A percentile compares a stretch with the other conserved stretches of the same genome.
These are phyloP conservation scores for Caligus rogercresseyi DNA, from an alignment of 1,140 invertebrate species.

Conservation along the genomic window DNA sequence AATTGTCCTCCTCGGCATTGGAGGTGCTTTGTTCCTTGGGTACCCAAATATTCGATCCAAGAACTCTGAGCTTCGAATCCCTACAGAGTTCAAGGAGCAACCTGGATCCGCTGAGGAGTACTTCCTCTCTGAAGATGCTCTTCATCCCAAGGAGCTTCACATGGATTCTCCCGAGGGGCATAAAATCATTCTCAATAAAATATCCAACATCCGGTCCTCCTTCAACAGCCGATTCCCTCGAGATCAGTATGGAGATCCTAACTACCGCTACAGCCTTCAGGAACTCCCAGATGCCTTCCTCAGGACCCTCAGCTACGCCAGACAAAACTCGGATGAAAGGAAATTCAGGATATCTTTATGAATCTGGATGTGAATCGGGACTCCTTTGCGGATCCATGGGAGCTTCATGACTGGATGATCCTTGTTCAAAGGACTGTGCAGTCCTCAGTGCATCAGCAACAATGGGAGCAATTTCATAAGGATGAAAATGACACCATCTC, in stretches of 20 bases:
- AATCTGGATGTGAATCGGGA: not conserved
- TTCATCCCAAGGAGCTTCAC: not conserved
- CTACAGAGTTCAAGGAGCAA: no score
- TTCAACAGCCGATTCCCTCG: not conserved
- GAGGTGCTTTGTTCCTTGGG: not conserved
- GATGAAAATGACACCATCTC: not conserved
- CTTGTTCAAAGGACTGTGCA: not conserved
- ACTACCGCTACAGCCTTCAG: not conserved
- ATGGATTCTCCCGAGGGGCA: not conserved
- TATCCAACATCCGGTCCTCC: not conserved
- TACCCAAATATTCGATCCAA: not conserved
- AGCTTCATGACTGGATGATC: not conserved
- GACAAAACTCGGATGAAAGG: not conserved
- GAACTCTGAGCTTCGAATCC: not conserved
- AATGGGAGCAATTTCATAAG: not conserved
- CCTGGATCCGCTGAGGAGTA: not conserved
- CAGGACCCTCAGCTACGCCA: not conserved
- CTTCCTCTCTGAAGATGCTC: not conserved
- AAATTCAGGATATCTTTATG: not conserved
- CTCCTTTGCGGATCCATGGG: not conserved
- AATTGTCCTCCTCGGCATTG: not conserved
- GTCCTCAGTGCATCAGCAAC: not conserved
- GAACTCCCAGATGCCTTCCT: not conserved
- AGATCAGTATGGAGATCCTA: not conserved
- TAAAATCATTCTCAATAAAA: not conserved